Base-by-base conservation (phyloP, 1,140 invertebrate species). In the Drosophila paulistorum region DNA sequence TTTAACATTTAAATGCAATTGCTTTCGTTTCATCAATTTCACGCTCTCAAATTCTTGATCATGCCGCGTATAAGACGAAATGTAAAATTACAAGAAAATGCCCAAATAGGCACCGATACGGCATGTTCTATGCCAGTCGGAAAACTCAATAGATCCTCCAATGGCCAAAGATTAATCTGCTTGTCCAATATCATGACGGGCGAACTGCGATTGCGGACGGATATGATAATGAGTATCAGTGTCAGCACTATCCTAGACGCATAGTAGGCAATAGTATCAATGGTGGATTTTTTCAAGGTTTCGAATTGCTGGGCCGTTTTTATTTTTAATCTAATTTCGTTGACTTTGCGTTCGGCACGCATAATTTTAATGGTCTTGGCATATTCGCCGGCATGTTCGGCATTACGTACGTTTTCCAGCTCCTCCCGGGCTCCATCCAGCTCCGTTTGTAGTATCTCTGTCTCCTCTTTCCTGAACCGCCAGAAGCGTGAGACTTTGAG, bases 111-210 rank as follows among this genome's bases (percentile, higher is more conserved):
- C 59, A 91, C 89, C 0, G 91, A 92, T 51, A 92, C 72, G 1
- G 91, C 89, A 68, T 91, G 87, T 3, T 72, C 71, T 2, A 91
- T 66, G 17, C 89, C 89, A 10, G 90, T 90, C 20, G 91, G 91
- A 68, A 91, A 92, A 7, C 85, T 91, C 2, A 92, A 67, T 1
- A 92, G 41, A 0, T 85, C 86, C 1, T 59, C 63, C 39, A 92
- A 60, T 13, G 91, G 91, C 58, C 63, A 73, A 37, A 92, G 39
- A 55, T 76, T 89, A 17, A 91, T 80, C 17, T 45, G 62, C n/a
- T 91, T 65, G 11, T 81, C 71, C 35, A 91, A 85, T 11, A 90
- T 60, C 58, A 91, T 74, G 1, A 92, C 91, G 0, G 91, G 76
- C 1, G 72, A 69, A 13, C 75, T 68, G 13, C 91, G 82, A 76